Evolutionary conservation across 2,797 vertebrate genomes (phyloP).

Genomic region (Erpetoichthys calabaricus): DNA sequence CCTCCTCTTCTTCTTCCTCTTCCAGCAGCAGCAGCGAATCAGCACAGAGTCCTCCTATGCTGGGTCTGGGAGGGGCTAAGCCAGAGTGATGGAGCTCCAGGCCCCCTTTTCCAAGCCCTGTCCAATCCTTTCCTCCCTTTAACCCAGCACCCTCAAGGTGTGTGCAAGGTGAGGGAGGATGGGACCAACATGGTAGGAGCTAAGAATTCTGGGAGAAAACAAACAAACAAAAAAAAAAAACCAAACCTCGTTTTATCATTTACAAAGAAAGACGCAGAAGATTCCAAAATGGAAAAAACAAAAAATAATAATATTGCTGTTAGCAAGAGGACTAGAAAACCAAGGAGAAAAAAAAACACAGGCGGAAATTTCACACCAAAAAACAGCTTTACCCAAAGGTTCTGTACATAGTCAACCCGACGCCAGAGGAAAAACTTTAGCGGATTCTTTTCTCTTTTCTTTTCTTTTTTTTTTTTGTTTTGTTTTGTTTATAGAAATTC

Average conservation of each 20-base stretch:
- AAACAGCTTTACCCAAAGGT: constrained; percentile 88
- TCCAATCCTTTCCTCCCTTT: constrained; percentile 7
- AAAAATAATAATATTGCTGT: not conserved
- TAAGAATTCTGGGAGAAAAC: constrained; percentile 18
- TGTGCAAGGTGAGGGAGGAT: constrained; percentile 20
- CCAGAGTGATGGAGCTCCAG: constrained; percentile 34
- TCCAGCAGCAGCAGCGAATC: constrained; percentile 59
- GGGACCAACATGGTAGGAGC: not conserved
- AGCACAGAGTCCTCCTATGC: constrained; percentile 56
- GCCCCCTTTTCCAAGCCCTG: constrained; percentile 10
- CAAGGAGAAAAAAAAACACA: not conserved
- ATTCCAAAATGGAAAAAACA: no score
- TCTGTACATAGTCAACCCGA: constrained; percentile 58
- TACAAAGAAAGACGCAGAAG: no score
- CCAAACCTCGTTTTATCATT: constrained; percentile 29
- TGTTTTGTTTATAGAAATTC: not conserved
- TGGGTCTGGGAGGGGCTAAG: constrained; percentile 32
- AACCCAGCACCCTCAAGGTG: constrained; percentile 14
- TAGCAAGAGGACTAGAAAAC: not conserved
- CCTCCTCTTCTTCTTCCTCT: constrained; percentile 54
- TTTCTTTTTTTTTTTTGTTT: not conserved
- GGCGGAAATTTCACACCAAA: not conserved
- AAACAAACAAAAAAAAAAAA: constrained; percentile 22
- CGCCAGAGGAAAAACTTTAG: not conserved
- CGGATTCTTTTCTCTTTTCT: not conserved